Percentiles rank a stretch among this genome's conserved stretches.
These are phyloP conservation scores for Andrena marginata DNA, from an alignment of 2,888 invertebrate genomes.

Conservation along the genomic window DNA sequence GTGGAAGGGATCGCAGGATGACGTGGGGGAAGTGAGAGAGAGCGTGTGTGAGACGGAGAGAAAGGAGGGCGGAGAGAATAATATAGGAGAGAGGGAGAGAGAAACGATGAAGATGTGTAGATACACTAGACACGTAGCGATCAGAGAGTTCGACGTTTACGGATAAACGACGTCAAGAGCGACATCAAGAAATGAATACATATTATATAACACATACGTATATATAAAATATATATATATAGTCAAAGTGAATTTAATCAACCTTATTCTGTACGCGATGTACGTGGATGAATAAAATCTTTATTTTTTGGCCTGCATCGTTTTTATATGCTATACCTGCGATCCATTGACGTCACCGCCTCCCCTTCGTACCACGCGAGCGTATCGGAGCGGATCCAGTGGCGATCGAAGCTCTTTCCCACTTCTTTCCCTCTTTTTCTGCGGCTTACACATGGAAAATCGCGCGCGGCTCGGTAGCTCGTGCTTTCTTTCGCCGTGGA, in stretches of 20 bases:
- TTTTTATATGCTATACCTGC: slow-evolving; percentile 77
- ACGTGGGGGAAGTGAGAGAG: background rate
- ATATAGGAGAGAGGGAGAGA: slow-evolving; percentile 2
- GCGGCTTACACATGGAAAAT: background rate
- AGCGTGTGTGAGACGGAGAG: background rate
- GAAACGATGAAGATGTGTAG: slow-evolving; percentile 66
- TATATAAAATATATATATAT: slow-evolving; percentile 42
- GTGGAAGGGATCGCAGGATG: background rate
- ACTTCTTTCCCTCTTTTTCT: background rate
- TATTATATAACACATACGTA: slow-evolving; percentile 53
- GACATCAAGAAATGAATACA: slow-evolving; percentile 46
- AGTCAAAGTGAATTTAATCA: slow-evolving; percentile 78
- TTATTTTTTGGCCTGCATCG: slow-evolving; percentile 83
- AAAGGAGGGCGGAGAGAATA: background rate
- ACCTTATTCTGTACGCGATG: slow-evolving; percentile 81
- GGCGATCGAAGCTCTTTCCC: background rate
- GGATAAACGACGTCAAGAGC: slow-evolving; percentile 43
- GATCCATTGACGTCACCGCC: slow-evolving; percentile 21
- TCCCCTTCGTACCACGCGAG: background rate
- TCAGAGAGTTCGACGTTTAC: slow-evolving; percentile 69
- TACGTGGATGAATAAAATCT: slow-evolving; percentile 81
- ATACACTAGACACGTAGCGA: slow-evolving; percentile 75
- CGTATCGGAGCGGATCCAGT: slow-evolving; percentile 10
- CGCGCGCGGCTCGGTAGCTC: too few relatives aligned
- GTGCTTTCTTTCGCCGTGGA: background rate